Evolutionary conservation across 2,113 vertebrate genomes (phyloP), one percentile per base, ranked within the genome.

Genomic region (Cebus imitator): DNA sequence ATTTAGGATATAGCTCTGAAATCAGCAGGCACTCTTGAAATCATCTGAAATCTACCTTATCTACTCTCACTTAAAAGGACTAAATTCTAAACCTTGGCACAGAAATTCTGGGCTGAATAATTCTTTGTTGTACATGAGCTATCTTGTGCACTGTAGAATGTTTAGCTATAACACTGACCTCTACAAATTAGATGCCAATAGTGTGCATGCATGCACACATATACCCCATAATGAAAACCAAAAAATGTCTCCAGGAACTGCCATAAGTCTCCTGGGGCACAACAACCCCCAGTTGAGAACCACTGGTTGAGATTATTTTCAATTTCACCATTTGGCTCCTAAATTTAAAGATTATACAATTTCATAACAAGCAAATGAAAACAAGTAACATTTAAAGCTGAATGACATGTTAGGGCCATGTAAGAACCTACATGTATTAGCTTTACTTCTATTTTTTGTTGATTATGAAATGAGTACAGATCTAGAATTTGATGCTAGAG

Each of bases 391-490:
- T 72, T 83, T 93, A 96, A 81, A 95, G 13, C 14, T 79, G 8
- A 79, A 27, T 75, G 48, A 61, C 13, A 95, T 79, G 64, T 82
- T 87, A 93, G 85, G 18, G 40, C 11, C 32, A 84, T 30, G 17
- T 91, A 35, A 93, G 21, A 94, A 89, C 8, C 1, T 48, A 11
- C 17, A 25, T 40, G 2, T 75, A 61, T 73, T 83, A 79, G 35
- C 43, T 87, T 88, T 90, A n/a, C 12, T 88, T 95, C n/a, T 87
- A 80, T 81, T 76, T 68, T 37, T 58, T 80, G 72, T 87, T 85
- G 10, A 21, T 90, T 87, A 70, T 17, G 32, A 92, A 93, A 87
- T 10, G 94, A 93, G 64, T 90, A 81, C 7, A 92, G 14, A 40
- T 68, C 18, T 58, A 93, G n/a, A 96, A 95, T 35, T 75, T 80